Evolutionary conservation across 2,113 vertebrate species (phyloP).

Genomic region (Daboia siamensis): DNA sequence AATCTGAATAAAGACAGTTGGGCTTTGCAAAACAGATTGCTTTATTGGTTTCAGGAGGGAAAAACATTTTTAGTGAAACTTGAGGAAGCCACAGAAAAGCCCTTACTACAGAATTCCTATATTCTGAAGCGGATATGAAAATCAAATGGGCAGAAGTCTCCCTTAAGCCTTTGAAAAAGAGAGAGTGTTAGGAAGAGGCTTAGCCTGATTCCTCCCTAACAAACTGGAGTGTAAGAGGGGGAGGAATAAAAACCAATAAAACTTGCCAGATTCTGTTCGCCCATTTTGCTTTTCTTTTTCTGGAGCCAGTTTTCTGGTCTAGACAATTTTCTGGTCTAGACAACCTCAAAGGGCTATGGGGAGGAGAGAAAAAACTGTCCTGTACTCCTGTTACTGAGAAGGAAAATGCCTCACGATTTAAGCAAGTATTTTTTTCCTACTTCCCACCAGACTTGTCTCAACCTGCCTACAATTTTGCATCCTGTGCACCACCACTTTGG

Average conservation of each 20-base stretch:
- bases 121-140: neutral
- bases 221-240: neutral
- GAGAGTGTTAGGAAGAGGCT: neutral
- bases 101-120: neutral
- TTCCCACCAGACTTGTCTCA: neutral
- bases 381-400: neutral
- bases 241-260: neutral
- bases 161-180: neutral
- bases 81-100: neutral
- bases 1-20: neutral
- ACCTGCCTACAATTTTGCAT: neutral
- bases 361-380: neutral
- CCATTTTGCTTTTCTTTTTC: rapidly evolving
- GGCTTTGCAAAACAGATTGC: neutral
- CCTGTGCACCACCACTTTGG: neutral
- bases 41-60: neutral
- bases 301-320: neutral
- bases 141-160: neutral
- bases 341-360: neutral
- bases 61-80: neutral
- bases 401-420: neutral
- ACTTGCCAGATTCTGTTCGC: neutral
- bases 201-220: neutral
- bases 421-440: neutral
- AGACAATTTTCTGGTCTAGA: neutral